Base-by-base conservation (phyloP, 2,888 invertebrate genomes). In the Chrysina gloriosa region DNA sequence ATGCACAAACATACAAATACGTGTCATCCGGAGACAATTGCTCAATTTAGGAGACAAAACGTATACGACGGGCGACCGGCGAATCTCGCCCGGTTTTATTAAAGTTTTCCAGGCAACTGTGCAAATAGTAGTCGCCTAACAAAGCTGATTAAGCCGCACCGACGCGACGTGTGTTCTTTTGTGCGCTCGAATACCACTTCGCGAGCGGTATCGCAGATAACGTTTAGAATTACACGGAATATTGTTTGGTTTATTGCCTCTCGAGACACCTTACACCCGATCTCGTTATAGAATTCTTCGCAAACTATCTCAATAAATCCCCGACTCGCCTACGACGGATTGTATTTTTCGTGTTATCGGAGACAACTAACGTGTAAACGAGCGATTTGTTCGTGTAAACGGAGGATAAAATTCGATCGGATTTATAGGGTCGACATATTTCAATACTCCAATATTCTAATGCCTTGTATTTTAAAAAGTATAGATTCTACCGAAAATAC, bases 221-320 rank as follows among this genome's bases (percentile, higher is more conserved):
- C 65, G 65, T 45, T 42, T 56, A 45, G 29, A 29, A 66, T 66
- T 66, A 66, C 47, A 66, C 63, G 61, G 61, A 69, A 70, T 72
- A 69, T 68, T 63, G 67, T 64, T 61, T 69, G 67, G 67, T 71
- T 67, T 72, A 69, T 50, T 50, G 68, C 67, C 71, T 69, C 71
- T 45, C 36, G 71, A 63, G 69, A 70, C 66, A 65, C 68, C 64
- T 68, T 64, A 67, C 69, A 64, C 67, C n/a, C 65, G 36, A 66
- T 66, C 39, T 42, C 39, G 58, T 58, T 58, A 58, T 23, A 14
- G 25, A 25, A 39, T 58, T 58, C 58, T 52, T 31, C 31, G 14
- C 19, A 14, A 52, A 52, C 31, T 19, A 31, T 52, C 34, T 52
- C 52, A 19, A 52, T 52, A 52, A 50, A 50, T 45, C 21, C 21